Conservation (phyloP, 2,113 vertebrate genomes). For the Chaetodon trifascialis region DNA sequence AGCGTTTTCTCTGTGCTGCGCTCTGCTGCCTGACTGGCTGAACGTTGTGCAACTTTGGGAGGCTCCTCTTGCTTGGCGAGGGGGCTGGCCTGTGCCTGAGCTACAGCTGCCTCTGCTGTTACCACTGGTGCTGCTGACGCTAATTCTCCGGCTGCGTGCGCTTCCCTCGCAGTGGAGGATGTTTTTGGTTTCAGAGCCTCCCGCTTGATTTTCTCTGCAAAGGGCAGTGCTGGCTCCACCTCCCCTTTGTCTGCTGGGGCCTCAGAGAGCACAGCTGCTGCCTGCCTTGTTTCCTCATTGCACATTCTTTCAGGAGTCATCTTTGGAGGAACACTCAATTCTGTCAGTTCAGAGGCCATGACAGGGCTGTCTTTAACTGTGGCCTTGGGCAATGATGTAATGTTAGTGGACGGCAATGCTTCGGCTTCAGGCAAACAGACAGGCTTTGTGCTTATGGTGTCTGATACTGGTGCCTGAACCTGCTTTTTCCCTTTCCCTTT, state of each 20-base stretch:
- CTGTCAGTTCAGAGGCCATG: conserved; percentile 39
- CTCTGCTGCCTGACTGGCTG: conserved; percentile 76
- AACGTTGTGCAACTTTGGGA: conserved; percentile 84
- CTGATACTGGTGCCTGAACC: conserved; percentile 32
- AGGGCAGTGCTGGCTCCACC: conserved; percentile 81
- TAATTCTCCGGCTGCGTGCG: conserved; percentile 79
- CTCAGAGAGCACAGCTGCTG: conserved; percentile 83
- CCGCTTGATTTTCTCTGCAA: conserved; percentile 82
- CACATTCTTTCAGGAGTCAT: conserved; percentile 78
- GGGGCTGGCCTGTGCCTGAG: conserved; percentile 78
- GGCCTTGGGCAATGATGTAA: conserved; percentile 46
- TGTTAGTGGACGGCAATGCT: conserved; percentile 32
- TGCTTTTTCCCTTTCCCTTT: conserved; percentile 77
- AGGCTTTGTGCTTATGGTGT: conserved; percentile 50
- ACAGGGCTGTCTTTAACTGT: conserved; percentile 41
- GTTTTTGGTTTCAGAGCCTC: conserved; percentile 84
- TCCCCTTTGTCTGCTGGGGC: conserved; percentile 84
- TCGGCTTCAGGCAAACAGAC: conserved; percentile 46
- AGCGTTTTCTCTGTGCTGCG: conserved; percentile 73
- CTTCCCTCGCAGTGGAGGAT: conserved; percentile 82
- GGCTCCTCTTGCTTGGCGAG: conserved; percentile 78
- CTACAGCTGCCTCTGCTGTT: conserved; percentile 73
- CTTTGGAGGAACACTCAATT: conserved; percentile 60
- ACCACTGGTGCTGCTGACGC: conserved; percentile 75
- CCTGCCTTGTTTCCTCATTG: conserved; percentile 73